Evolutionary conservation across 1,140 invertebrate genomes (phyloP).

Genomic region (Drosophila orena): DNA sequence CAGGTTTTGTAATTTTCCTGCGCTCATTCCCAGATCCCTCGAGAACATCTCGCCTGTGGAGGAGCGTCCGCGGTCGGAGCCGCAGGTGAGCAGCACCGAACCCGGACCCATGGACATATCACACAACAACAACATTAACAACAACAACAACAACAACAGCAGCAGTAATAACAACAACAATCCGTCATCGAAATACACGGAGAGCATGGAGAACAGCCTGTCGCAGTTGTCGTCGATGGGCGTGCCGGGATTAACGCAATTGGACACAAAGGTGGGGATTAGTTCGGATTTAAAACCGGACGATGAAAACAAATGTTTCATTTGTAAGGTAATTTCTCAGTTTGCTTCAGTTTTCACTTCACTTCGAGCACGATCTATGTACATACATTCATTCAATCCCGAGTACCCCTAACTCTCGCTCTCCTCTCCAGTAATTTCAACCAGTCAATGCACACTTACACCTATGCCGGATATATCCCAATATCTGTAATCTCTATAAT

Average conservation of each 20-base stretch:
- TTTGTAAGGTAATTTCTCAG: conserved; percentile 85
- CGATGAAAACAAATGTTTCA: conserved; percentile 85
- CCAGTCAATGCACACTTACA: conserved; percentile 17
- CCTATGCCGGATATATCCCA: not conserved
- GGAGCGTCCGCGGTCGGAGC: conserved; percentile 78
- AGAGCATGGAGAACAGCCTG: conserved; percentile 72
- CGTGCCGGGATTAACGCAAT: conserved; percentile 81
- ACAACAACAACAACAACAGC: conserved; percentile 70
- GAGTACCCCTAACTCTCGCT: conserved; percentile 9
- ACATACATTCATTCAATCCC: not conserved
- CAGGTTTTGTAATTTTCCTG: too few species aligned
- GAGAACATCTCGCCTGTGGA: conserved; percentile 77
- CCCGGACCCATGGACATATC: conserved; percentile 68
- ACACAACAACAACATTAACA: conserved; percentile 79
- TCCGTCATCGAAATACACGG: conserved; percentile 66
- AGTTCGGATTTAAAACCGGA: conserved; percentile 85
- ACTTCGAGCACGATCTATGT: conserved; percentile 33
- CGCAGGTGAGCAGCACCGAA: conserved; percentile 81
- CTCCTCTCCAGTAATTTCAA: not conserved
- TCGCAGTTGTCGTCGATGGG: conserved; percentile 73
- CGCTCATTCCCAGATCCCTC: conserved; percentile 38
- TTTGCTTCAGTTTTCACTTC: conserved; percentile 75
- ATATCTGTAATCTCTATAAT: conserved; percentile 16
- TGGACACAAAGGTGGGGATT: conserved; percentile 85
- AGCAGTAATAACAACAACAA: conserved; percentile 67